A percentile compares a stretch with the other conserved stretches of the same genome.
phyloP scores from a whole-genome alignment of 2,888 invertebrate species.

The Eupelmus urozonus region DNA sequence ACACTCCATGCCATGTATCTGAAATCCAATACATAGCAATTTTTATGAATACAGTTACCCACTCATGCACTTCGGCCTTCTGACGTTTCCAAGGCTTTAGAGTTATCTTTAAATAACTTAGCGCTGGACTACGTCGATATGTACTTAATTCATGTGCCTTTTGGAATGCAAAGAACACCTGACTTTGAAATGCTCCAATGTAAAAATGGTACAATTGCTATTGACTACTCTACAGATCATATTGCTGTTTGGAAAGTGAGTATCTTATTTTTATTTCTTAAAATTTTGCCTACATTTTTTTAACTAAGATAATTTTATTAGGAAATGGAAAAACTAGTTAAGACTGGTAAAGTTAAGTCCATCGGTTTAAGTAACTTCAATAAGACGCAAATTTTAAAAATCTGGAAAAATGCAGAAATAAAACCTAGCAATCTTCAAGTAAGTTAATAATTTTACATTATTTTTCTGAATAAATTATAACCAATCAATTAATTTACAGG shows the following conservation, averaged over 20 bases:
- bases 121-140: constrained; percentile 31
- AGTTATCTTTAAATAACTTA: constrained; percentile 12
- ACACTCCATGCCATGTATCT: no score
- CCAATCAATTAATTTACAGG: neutral
- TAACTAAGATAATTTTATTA: neutral
- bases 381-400: constrained; percentile 22
- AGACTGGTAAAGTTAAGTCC: constrained; percentile 28
- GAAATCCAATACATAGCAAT: neutral
- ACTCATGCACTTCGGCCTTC: constrained; percentile 12
- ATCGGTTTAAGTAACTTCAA: constrained; percentile 39
- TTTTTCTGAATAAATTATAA: neutral
- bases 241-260: constrained; percentile 40
- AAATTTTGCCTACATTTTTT: neutral
- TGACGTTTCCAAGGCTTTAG: constrained; percentile 20
- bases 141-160: constrained; percentile 34
- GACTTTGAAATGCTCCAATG: neutral
- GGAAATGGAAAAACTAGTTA: constrained; percentile 43
- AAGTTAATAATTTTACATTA: neutral
- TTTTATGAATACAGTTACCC: constrained; percentile 8
- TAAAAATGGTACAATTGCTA: neutral
- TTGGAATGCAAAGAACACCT: neutral
- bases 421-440: constrained; percentile 35
- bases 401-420: constrained; percentile 34
- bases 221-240: constrained; percentile 25
- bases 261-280: neutral